These are phyloP conservation scores for Cephus rjabovi DNA, from an alignment of 2,888 invertebrate genomes.

Conservation along the genomic window DNA sequence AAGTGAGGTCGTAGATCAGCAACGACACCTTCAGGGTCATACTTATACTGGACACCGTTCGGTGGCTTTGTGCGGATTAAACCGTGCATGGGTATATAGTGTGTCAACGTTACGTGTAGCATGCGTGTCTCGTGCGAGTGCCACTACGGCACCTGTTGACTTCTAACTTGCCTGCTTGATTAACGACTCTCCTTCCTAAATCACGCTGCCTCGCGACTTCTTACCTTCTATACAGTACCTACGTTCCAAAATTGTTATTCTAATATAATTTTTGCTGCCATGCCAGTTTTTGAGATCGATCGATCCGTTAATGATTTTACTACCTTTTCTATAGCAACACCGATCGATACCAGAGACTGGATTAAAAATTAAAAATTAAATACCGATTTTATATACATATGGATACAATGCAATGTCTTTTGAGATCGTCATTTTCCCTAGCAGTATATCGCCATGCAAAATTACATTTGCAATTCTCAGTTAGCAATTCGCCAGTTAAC, in stretches of 20 bases:
- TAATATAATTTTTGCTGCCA: background rate
- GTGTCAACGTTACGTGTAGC: slow-evolving; percentile 28
- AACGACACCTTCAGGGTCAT: slow-evolving; percentile 19
- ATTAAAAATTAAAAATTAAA: background rate
- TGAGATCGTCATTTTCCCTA: background rate
- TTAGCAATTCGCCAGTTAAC: background rate
- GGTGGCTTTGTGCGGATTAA: slow-evolving; percentile 3
- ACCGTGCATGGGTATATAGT: background rate
- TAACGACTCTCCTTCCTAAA: slow-evolving; percentile 50
- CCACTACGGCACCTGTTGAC: slow-evolving; percentile 50
- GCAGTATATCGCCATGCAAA: background rate
- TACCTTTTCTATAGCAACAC: too few relatives aligned
- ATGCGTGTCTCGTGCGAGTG: slow-evolving; percentile 40
- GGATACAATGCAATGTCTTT: background rate
- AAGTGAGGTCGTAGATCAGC: slow-evolving; percentile 14
- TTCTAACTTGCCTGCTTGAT: slow-evolving; percentile 47
- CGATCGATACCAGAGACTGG: background rate
- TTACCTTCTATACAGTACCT: slow-evolving; percentile 18
- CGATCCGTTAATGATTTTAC: too few relatives aligned
- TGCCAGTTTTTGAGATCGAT: background rate
- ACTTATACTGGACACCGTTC: slow-evolving; percentile 6
- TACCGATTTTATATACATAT: background rate
- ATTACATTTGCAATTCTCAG: background rate
- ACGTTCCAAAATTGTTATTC: background rate
- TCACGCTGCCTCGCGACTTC: slow-evolving; percentile 36